Base-by-base conservation (phyloP, 2,888 invertebrate genomes). In the Nezara viridula region DNA sequence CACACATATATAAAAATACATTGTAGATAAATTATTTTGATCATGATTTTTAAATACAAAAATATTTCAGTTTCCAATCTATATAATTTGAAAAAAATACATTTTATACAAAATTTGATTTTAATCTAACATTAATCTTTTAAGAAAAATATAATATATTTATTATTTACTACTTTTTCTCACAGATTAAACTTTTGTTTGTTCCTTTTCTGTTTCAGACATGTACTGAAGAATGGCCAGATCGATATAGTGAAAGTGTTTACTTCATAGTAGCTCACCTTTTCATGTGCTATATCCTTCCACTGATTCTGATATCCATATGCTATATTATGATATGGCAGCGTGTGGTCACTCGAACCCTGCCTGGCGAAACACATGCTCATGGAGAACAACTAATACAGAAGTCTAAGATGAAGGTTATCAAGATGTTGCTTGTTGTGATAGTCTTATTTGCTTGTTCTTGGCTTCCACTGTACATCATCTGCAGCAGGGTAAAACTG, bases 391-490 rank as follows among this genome's bases (percentile, higher is more conserved):
- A 91, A 47, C 92, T 92, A 89, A 92, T 92, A 50, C 92, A 92
- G 85, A 91, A 92, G 86, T 92, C 92, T n/a, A 92, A 92, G 90
- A 92, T 92, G 88, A 92, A 91, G 88, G 93, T 93, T 9, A 91
- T 93, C 89, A 93, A 94, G 92, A 94, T 94, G 94, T 92, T 94
- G 86, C 92, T 94, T 66, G 93, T 94, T 14, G 94, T 94, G 40
- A 94, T 94, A 6, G 92, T 94, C 2, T 92, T 94, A 40, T 94
- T 94, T 92, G 93, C 94, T 24, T 92, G 94, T 88, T 94, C 94
- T 19, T 94, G 94, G 94, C 92, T 94, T 89, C 94, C 94, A 3
- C 92, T 94, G 49, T 94, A 94, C 92, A 92, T 92, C n/a, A 92
- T 94, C 90, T 93, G 93, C 91, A 92, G 92, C 85, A 91, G 93